phyloP scores from a whole-genome alignment of 2,113 vertebrate genomes.

The Ailurus styani region DNA sequence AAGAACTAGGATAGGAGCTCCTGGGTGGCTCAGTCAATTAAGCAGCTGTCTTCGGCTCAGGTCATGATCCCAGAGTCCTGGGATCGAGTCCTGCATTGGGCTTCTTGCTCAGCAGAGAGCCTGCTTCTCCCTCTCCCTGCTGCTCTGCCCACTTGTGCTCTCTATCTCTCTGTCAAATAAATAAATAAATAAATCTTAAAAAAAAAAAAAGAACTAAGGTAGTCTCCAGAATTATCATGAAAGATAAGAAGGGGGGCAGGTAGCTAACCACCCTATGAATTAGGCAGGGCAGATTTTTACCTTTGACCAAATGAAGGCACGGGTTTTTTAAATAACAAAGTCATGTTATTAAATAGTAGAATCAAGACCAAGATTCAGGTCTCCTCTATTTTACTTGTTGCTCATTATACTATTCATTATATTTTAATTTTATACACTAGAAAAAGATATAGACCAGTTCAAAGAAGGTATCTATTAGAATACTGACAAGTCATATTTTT shows the following conservation, averaged over 20 bases:
- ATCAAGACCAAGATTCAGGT: not conserved
- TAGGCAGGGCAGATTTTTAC: conserved; percentile 20
- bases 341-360: not conserved
- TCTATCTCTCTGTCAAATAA: no score
- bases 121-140: no score
- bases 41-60: no score
- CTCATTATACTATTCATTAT: not conserved
- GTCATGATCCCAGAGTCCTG: no score
- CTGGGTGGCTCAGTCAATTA: no score
- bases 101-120: no score
- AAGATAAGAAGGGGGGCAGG: not conserved
- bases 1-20: not conserved
- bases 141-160: no score
- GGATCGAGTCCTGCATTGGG: no score
- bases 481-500: not conserved
- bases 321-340: not conserved
- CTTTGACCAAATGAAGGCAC: conserved; percentile 12
- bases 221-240: not conserved
- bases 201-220: not conserved
- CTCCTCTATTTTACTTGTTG: not conserved
- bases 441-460: not conserved
- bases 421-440: not conserved
- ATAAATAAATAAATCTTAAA: no score
- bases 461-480: not conserved
- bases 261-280: not conserved